A percentile compares a stretch with the other conserved stretches of the same genome.
phyloP scores from a whole-genome alignment of 2,113 vertebrate genomes.

The Amphilophus citrinellus region DNA sequence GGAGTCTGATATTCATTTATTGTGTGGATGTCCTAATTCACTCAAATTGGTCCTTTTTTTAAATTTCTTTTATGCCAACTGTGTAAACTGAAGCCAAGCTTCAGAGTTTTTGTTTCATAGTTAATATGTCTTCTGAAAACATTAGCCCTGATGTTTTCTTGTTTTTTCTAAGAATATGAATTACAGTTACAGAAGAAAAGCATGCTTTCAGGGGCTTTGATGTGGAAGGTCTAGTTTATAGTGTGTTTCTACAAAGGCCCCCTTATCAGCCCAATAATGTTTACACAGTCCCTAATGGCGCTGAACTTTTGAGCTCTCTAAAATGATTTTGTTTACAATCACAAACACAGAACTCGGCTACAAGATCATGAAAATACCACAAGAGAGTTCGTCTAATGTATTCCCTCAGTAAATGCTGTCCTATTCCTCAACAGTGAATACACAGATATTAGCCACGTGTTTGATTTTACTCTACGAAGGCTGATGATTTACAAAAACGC shows the following conservation, averaged over 20 bases:
- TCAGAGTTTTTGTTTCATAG: background rate
- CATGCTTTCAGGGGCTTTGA: background rate
- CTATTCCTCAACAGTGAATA: constrained; percentile 47
- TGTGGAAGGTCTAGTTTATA: background rate
- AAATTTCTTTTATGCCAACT: background rate
- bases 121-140: background rate
- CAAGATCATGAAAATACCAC: constrained; percentile 41
- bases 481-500: constrained; percentile 51
- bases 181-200: background rate
- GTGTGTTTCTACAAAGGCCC: background rate
- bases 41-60: background rate
- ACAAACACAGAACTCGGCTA: constrained; percentile 41
- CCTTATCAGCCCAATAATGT: background rate
- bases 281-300: background rate
- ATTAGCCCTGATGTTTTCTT: background rate
- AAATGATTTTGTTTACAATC: constrained; percentile 30
- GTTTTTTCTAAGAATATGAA: background rate
- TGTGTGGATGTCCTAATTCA: background rate
- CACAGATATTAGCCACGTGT: constrained; percentile 32
- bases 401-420: background rate
- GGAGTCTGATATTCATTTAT: background rate
- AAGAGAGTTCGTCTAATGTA: constrained; percentile 7
- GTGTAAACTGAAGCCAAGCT: background rate
- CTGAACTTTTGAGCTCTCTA: background rate
- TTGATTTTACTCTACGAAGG: constrained; percentile 45